These are phyloP conservation scores for Machimus atricapillus DNA, from an alignment of 2,888 invertebrate species.

Conservation along the genomic window DNA sequence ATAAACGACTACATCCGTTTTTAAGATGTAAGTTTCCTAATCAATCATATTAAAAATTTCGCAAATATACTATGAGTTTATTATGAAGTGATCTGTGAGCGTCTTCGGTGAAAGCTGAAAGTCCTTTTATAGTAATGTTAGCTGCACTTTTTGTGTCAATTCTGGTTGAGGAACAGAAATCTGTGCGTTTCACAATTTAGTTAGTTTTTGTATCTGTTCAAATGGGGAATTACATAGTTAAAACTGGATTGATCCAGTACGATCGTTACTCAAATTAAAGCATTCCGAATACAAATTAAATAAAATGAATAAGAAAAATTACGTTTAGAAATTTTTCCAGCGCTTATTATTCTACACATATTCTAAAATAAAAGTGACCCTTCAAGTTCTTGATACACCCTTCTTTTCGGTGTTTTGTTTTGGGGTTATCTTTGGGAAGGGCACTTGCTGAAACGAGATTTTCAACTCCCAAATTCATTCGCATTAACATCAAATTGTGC, in stretches of 20 bases:
- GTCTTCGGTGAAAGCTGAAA: neutral
- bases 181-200: neutral
- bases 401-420: neutral
- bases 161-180: neutral
- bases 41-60: neutral
- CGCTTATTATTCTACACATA: neutral
- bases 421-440: neutral
- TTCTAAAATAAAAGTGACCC: neutral
- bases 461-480: neutral
- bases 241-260: neutral
- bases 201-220: neutral
- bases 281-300: neutral
- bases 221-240: neutral
- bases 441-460: neutral
- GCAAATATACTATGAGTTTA: neutral
- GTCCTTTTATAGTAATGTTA: neutral
- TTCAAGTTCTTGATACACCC: neutral
- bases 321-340: neutral
- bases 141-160: neutral
- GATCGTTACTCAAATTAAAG: neutral
- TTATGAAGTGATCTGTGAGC: neutral
- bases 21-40: constrained; percentile 46
- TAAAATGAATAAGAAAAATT: neutral
- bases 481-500: neutral
- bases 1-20: constrained; percentile 41